Evolutionary conservation across 2,797 vertebrate genomes (phyloP).

Genomic region (Orientallactaga sibirica): DNA sequence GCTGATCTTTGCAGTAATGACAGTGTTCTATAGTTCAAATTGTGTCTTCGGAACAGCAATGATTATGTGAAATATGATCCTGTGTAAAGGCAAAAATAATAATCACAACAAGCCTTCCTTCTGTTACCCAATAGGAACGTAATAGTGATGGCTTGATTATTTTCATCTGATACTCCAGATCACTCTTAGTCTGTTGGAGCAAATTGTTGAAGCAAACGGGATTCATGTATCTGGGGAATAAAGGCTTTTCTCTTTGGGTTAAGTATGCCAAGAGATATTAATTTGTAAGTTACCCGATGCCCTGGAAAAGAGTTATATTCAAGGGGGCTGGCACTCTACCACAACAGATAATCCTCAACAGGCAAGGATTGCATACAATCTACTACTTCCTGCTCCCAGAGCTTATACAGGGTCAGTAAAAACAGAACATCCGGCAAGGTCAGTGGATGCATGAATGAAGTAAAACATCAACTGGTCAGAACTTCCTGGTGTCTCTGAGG

Average conservation of each 20-base stretch:
- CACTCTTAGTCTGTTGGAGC: neutral
- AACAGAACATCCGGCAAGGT: neutral
- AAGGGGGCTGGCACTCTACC: neutral
- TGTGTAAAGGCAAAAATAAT: neutral
- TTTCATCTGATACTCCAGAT: slow-evolving; percentile 35
- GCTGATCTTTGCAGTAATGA: neutral
- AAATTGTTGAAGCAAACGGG: neutral
- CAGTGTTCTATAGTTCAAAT: neutral
- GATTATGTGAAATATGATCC: neutral
- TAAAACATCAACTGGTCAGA: neutral
- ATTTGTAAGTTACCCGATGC: neutral
- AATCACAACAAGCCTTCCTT: neutral
- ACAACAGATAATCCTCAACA: neutral
- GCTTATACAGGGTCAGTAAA: neutral
- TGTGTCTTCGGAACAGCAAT: slow-evolving; percentile 13
- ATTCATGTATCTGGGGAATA: neutral
- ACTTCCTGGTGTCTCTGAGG: neutral
- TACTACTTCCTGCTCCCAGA: neutral
- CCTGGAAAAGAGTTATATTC: neutral
- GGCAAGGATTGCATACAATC: neutral
- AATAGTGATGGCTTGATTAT: neutral
- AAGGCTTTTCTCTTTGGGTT: neutral
- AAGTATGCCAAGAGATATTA: neutral
- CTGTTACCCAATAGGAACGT: neutral
- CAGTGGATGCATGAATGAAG: neutral